Conservation (phyloP, 2,888 invertebrate species). For the Drosophila nigritarsus region DNA sequence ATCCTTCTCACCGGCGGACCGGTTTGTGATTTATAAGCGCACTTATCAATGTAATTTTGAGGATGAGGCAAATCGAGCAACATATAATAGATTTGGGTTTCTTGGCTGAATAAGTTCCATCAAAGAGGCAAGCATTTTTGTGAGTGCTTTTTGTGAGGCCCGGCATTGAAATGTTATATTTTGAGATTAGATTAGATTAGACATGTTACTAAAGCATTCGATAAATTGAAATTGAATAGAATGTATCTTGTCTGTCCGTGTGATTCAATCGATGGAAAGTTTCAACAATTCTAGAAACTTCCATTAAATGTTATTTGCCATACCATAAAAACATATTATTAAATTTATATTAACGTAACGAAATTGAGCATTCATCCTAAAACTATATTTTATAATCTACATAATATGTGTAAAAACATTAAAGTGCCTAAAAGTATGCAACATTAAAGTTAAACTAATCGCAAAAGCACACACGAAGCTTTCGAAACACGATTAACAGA, state of each 20-base stretch:
- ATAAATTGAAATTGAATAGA: slow-evolving; percentile 67
- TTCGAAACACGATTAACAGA: slow-evolving; percentile 24
- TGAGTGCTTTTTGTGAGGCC: slow-evolving; percentile 45
- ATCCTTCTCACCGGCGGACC: slow-evolving; percentile 40
- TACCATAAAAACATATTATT: slow-evolving; percentile 14
- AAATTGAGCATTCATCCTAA: slow-evolving; percentile 25
- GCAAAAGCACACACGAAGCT: slow-evolving; percentile 57
- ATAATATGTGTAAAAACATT: not conserved
- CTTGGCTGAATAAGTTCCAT: slow-evolving; percentile 60
- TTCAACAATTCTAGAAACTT: slow-evolving; percentile 20
- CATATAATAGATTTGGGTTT: slow-evolving; percentile 66
- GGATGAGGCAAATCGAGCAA: slow-evolving; percentile 54
- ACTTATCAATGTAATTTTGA: slow-evolving; percentile 72
- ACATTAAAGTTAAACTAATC: slow-evolving; percentile 48
- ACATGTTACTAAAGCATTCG: slow-evolving; percentile 69
- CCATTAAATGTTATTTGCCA: slow-evolving; percentile 9
- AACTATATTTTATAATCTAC: slow-evolving; percentile 46
- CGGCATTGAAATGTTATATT: slow-evolving; percentile 68
- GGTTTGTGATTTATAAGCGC: slow-evolving; percentile 78
- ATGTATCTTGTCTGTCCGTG: slow-evolving; percentile 15
- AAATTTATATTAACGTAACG: not conserved
- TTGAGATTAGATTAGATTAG: slow-evolving; percentile 67
- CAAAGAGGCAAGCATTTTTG: slow-evolving; percentile 41
- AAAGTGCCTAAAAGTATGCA: slow-evolving; percentile 55
- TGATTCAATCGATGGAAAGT: slow-evolving; percentile 6